Evolutionary conservation across 2,888 invertebrate species (phyloP), one percentile per base, ranked within the genome.

Genomic region (Epistrophe eligans): DNA sequence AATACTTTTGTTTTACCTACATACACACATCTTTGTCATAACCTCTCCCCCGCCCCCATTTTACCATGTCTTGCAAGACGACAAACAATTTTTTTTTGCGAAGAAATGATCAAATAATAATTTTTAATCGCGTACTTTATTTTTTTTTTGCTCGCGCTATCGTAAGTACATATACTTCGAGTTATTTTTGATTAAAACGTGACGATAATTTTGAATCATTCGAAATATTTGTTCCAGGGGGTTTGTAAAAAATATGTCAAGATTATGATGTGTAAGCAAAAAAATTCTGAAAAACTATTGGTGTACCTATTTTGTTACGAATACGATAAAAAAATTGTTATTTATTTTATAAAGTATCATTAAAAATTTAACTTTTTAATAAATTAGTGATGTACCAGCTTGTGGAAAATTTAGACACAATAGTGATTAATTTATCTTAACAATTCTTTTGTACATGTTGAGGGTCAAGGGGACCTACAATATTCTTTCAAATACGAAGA

Each of bases 1-100:
- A 50, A 48, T 62, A 55, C 48, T 64, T 55, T 52, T 57, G 13
- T 77, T 74, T 73, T 66, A 57, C 58, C 32, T 70, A 58, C 15
- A 13, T 38, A 38, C 15, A 13, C 19, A 38, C 17, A 28, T 55
- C 7, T 8, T 11, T 52, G 7, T 13, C 28, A 13, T 35, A 6
- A 35, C 6, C 8, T 8, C 9, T 35, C 9, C 32, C 32, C 32
- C 1, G 7, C 1, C 6, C 32, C 32, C 35, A 32, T 7, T 5
- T 32, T 2, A 24, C 9, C 38, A 11, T 10, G 0, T 13, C 8
- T 62, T 43, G 7, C 19, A 40, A 60, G 40, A 24, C 19, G 60
- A 60, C 19, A 17, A 2, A 60, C 3, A 6, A 38, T 35, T 8
- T 43, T 62, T 40, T 24, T 24, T 24, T 24, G 11, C 19, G 7